Conservation (phyloP, 2,797 vertebrate genomes). For the Arctocebus calabarensis region DNA sequence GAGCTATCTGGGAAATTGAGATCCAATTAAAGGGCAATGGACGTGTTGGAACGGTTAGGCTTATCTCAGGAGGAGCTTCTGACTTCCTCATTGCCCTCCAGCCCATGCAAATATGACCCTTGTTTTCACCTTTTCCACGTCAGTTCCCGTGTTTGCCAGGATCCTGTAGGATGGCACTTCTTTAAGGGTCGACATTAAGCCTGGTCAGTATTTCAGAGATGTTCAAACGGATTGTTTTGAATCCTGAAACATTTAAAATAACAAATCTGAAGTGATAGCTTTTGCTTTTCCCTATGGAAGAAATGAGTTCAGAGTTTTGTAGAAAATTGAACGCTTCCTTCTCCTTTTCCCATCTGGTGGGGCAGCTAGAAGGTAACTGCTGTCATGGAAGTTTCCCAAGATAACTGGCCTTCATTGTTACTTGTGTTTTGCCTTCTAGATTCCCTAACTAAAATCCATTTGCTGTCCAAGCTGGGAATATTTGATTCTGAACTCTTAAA, state of each 20-base stretch:
- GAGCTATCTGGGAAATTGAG: neutral
- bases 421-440: slow-evolving; percentile 4
- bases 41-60: neutral
- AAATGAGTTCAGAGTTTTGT: slow-evolving; percentile 37
- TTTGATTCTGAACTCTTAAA: slow-evolving; percentile 40
- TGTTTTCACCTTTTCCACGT: neutral
- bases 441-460: neutral
- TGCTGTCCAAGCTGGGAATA: neutral
- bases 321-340: neutral
- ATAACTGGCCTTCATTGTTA: neutral
- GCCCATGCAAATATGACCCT: neutral
- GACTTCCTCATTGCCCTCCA: neutral
- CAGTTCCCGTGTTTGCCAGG: neutral
- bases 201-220: slow-evolving; percentile 62
- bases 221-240: slow-evolving; percentile 34
- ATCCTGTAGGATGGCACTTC: neutral
- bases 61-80: neutral
- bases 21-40: neutral
- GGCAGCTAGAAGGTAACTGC: neutral
- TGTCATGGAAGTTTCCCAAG: neutral
- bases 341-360: neutral
- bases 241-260: slow-evolving; percentile 13
- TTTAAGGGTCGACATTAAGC: neutral
- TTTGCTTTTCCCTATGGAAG: neutral
- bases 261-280: neutral